These are phyloP conservation scores for Stegana nigrithorax DNA, from an alignment of 2,888 invertebrate species.

Conservation along the genomic window DNA sequence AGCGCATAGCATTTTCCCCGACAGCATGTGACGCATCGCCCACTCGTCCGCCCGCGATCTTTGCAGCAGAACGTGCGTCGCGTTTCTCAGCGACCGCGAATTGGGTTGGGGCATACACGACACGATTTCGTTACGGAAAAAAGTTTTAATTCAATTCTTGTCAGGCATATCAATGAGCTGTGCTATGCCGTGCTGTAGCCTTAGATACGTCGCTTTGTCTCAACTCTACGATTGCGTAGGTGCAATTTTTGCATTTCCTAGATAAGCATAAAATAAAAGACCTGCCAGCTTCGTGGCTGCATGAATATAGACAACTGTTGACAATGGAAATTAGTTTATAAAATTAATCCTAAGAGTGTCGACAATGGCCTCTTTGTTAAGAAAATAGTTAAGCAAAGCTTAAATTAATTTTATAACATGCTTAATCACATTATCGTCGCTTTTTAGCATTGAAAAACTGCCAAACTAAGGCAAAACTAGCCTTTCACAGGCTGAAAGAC, in stretches of 20 bases:
- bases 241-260: conserved; percentile 9
- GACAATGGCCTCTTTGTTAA: background rate
- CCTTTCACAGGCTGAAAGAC: no score
- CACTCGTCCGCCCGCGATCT: background rate
- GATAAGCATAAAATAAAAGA: background rate
- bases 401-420: background rate
- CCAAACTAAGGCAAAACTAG: no score
- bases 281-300: background rate
- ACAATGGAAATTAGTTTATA: background rate
- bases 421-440: background rate
- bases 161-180: conserved; percentile 51
- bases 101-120: background rate
- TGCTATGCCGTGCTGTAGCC: background rate
- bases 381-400: no score
- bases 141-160: conserved; percentile 58
- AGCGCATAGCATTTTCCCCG: background rate
- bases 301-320: background rate
- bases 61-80: conserved; percentile 9
- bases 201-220: background rate
- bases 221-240: background rate
- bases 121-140: no score
- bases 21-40: background rate
- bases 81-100: background rate
- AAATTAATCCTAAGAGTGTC: no score
- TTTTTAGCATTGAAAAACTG: background rate